Evolutionary conservation across 2,113 vertebrate genomes (phyloP), one percentile per base, ranked within the genome.

Genomic region (Heptranchias perlo): DNA sequence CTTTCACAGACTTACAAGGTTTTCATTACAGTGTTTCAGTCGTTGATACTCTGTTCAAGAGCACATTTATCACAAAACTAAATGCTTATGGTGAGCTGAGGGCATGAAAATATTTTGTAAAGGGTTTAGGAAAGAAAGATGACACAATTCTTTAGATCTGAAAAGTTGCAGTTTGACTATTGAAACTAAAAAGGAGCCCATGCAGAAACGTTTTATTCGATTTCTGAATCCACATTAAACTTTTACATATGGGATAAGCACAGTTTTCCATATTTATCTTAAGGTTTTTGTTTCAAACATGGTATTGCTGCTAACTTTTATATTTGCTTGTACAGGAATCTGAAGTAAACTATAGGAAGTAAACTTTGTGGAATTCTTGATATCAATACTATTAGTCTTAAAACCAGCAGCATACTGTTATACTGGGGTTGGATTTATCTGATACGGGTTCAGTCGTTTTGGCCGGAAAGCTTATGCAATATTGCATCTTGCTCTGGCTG

Each of bases 1-100:
- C 61, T 94, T 94, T 94, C 93, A 58, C 87, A 94, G 64, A 67
- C 93, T 65, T 94, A 67, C 93, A 44, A 94, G 39, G 93, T 94
- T 67, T 94, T 64, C 62, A 64, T 94, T 94, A 87, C 47, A 64
- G 91, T 64, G 91, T 94, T 94, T 94, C n/a, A 62, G 65, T 76
- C 31, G 44, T 44, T 94, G 62, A 21, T 65, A 47, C 67, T 94
- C 93, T 49, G 47, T 67, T 67, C 62, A 94, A 65, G 39, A 67
- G 93, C 93, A 67, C 44, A 67, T 64, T 93, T 62, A 65, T 44
- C 93, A 94, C 62, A 94, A 94, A 64, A 67, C 64, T 64, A 44
- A 94, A 94, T 94, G 39, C 52, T 91, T 91, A 58, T n/a, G 87
- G 52, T 14, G 10, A 31, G 28, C 11, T 89, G 3, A 91, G 28